A percentile compares a stretch with the other conserved stretches of the same genome.
These are phyloP conservation scores for Arnoldichthys spilopterus DNA, from an alignment of 2,797 vertebrate genomes.

Conservation along the genomic window DNA sequence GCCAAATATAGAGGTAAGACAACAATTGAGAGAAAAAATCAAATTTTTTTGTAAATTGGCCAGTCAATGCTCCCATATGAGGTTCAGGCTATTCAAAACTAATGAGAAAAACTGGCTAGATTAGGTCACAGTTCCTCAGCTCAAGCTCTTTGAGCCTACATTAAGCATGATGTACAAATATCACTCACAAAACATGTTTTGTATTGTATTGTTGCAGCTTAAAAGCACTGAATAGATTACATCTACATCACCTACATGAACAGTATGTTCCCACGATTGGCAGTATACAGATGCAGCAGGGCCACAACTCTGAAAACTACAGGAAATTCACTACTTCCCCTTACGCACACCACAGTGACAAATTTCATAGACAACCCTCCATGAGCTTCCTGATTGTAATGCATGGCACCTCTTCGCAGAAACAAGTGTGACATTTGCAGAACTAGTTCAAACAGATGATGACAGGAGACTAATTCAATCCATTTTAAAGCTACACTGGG, in stretches of 20 bases:
- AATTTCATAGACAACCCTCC: constrained; percentile 44
- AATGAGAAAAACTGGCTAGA: too few relatives aligned
- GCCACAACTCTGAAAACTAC: constrained; percentile 23
- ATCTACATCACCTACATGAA: constrained; percentile 25
- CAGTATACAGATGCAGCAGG: background rate
- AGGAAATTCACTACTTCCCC: constrained; percentile 60
- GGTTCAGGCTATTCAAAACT: too few relatives aligned
- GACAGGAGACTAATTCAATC: background rate
- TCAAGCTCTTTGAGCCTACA: too few relatives aligned
- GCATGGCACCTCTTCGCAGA: constrained; percentile 35
- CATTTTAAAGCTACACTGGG: background rate
- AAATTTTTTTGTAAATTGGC: too few relatives aligned
- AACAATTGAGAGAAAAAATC: too few relatives aligned
- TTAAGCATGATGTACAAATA: too few relatives aligned
- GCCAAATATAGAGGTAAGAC: too few relatives aligned
- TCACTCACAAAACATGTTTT: background rate
- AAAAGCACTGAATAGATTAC: background rate
- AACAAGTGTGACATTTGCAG: constrained; percentile 51
- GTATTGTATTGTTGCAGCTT: background rate
- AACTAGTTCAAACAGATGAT: constrained; percentile 26
- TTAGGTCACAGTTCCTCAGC: too few relatives aligned
- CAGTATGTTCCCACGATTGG: background rate
- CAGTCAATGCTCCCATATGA: too few relatives aligned
- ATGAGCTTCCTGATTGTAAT: constrained; percentile 47
- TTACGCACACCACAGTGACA: constrained; percentile 18